A percentile compares a stretch with the other conserved stretches of the same genome.
Conservation (phyloP, 2,797 vertebrate genomes). For the Takifugu rubripes region DNA sequence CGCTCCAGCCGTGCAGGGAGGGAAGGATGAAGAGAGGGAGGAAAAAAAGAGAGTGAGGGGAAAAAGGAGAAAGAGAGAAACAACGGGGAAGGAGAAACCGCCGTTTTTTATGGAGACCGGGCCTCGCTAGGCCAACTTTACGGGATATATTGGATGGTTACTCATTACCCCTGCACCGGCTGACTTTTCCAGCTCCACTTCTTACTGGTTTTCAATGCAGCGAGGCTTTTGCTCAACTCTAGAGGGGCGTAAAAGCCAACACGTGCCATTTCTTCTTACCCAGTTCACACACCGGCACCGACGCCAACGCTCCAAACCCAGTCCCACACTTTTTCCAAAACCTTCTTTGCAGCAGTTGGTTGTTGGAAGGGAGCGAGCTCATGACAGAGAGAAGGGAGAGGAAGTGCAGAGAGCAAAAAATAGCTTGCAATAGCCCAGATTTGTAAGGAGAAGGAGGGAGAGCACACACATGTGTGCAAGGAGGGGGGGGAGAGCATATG, state of each 20-base stretch:
- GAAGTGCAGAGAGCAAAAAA: slow-evolving; percentile 61
- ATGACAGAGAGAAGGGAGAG: slow-evolving; percentile 41
- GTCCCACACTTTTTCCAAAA: slow-evolving; percentile 49
- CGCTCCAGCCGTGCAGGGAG: slow-evolving; percentile 48
- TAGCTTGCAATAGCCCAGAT: slow-evolving; percentile 63
- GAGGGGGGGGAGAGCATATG: slow-evolving; percentile 24
- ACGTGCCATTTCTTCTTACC: slow-evolving; percentile 60
- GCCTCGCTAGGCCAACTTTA: slow-evolving; percentile 69
- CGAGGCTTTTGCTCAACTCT: slow-evolving; percentile 65
- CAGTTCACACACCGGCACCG: slow-evolving; percentile 39
- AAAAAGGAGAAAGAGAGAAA: slow-evolving; percentile 19
- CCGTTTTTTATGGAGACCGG: slow-evolving; percentile 74
- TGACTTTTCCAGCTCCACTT: slow-evolving; percentile 57
- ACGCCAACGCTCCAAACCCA: slow-evolving; percentile 37
- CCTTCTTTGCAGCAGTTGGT: slow-evolving; percentile 36
- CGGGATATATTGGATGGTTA: slow-evolving; percentile 73
- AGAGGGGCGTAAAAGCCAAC: slow-evolving; percentile 72
- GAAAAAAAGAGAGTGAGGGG: slow-evolving; percentile 11
- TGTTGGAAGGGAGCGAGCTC: slow-evolving; percentile 36
- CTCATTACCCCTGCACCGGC: slow-evolving; percentile 29
- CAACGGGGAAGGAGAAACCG: slow-evolving; percentile 67
- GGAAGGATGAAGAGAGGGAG: slow-evolving; percentile 27
- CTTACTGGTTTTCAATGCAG: slow-evolving; percentile 65
- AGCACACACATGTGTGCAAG: not conserved
- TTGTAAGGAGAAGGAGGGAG: slow-evolving; percentile 46